Conservation (phyloP, 2,888 invertebrate genomes). For the Dromius quadrimaculatus region DNA sequence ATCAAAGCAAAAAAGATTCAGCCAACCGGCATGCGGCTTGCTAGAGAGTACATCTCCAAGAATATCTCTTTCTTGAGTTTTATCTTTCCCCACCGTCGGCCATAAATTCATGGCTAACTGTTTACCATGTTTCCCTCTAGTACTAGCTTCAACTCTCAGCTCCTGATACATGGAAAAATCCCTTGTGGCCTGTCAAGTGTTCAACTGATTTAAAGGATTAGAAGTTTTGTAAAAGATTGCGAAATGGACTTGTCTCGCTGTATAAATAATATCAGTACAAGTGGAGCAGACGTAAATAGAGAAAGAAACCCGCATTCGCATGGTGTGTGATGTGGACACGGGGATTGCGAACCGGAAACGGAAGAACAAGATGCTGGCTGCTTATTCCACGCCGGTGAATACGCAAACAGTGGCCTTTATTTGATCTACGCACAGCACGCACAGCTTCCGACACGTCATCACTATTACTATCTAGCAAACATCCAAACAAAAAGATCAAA, state of each 20-base stretch:
- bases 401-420: conserved; percentile 18
- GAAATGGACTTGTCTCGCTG: conserved; percentile 17
- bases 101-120: conserved; percentile 57
- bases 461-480: neutral
- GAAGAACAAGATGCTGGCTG: conserved; percentile 33
- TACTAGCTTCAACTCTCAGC: neutral
- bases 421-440: neutral
- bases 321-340: neutral
- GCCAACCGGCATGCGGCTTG: conserved; percentile 51
- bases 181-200: neutral
- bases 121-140: conserved; percentile 37
- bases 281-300: neutral
- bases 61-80: conserved; percentile 58
- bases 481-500: neutral
- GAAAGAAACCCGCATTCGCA: conserved; percentile 20
- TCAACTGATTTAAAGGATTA: conserved; percentile 25
- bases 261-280: conserved; percentile 8
- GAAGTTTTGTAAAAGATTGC: conserved; percentile 22
- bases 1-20: conserved; percentile 60
- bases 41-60: conserved; percentile 59
- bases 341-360: neutral
- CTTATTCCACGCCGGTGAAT: conserved; percentile 19
- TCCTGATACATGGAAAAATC: conserved; percentile 6
- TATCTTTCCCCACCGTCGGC: conserved; percentile 58
- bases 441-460: neutral